These are phyloP conservation scores for Notoglanidium macrostoma DNA, from an alignment of 2,797 vertebrate species.

Conservation along the genomic window DNA sequence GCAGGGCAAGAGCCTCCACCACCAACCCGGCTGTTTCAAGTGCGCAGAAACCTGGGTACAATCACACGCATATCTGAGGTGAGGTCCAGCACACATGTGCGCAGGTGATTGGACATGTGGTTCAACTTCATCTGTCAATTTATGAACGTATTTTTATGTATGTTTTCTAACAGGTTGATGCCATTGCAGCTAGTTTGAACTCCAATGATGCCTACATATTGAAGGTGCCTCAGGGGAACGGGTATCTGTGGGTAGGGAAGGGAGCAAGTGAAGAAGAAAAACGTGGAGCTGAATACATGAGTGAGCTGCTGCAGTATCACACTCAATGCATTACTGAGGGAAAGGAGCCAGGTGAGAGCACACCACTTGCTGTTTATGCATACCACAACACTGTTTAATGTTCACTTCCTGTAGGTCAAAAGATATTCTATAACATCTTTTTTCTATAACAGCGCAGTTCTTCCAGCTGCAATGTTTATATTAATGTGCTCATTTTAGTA, in stretches of 20 bases:
- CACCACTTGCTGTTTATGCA: not conserved
- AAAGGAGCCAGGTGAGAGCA: slow-evolving; percentile 80
- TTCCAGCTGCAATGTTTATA: not conserved
- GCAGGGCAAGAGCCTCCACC: slow-evolving; percentile 72
- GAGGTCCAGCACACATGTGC: slow-evolving; percentile 34
- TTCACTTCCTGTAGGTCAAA: not conserved
- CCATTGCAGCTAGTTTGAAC: slow-evolving; percentile 78
- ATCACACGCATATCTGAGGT: slow-evolving; percentile 89
- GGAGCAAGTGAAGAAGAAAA: slow-evolving; percentile 85
- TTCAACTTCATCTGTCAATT: not conserved
- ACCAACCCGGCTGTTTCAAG: slow-evolving; percentile 82
- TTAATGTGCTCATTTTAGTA: not conserved
- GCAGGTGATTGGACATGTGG: not conserved
- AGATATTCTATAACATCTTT: not conserved
- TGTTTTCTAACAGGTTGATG: slow-evolving; percentile 77
- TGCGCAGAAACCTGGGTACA: slow-evolving; percentile 81
- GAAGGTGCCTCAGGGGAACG: slow-evolving; percentile 74
- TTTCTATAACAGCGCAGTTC: not conserved
- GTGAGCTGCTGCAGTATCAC: slow-evolving; percentile 73
- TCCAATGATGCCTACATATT: slow-evolving; percentile 89
- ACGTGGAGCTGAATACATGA: slow-evolving; percentile 78
- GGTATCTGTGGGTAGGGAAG: slow-evolving; percentile 84
- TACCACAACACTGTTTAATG: not conserved
- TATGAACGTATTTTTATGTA: not conserved
- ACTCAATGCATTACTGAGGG: slow-evolving; percentile 75